Evolutionary conservation across 2,797 vertebrate genomes (phyloP), one percentile per base, ranked within the genome.

Genomic region (Rhynchotus rufescens): DNA sequence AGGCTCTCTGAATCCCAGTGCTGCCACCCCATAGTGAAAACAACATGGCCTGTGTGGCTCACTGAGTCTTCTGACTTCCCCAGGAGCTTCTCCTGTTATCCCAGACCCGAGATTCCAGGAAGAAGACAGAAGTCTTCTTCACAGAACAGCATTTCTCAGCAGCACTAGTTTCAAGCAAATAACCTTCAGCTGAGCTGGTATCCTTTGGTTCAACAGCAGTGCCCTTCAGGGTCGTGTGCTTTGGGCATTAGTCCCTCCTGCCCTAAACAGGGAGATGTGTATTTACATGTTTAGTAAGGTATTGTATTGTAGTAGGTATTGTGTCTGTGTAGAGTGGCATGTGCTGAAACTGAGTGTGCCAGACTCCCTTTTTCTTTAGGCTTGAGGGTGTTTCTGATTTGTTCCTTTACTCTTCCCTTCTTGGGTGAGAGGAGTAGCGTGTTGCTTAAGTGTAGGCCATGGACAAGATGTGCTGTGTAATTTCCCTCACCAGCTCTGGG

Each of bases 11-110:
- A 72, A 61, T 40, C 47, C 32, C 64, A 83, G 69, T 15, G 36
- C 90, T 88, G 71, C 47, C 86, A 87, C 49, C 21, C 80, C 61
- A 32, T 40, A 78, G 67, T 57, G 69, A 84, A 86, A 88, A 73
- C 90, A 88, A 69, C 88, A 92, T 14, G 73, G 64, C 77, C 93
- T 93, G 49, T 85, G 84, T 87, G 88, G 82, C 57, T 93, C 78
- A 14, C 25, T 51, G 25, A 36, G 21, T 61, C 15, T 38, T 61
- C 47, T 38, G 32, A 32, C 28, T 26, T 34, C 32, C 12, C 32
- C 74, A 83, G 79, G 44, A 89, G 28, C 44, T 80, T 64, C 47
- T 62, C 9, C 72, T 90, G 0, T 80, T 85, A 90, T 67, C 17
- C 44, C 60, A 74, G 79, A 64, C 89, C 66, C 67, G 69, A 89